A percentile compares a stretch with the other conserved stretches of the same genome.
phyloP scores from a whole-genome alignment of 2,888 invertebrate genomes.

The Latrodectus hesperus region DNA sequence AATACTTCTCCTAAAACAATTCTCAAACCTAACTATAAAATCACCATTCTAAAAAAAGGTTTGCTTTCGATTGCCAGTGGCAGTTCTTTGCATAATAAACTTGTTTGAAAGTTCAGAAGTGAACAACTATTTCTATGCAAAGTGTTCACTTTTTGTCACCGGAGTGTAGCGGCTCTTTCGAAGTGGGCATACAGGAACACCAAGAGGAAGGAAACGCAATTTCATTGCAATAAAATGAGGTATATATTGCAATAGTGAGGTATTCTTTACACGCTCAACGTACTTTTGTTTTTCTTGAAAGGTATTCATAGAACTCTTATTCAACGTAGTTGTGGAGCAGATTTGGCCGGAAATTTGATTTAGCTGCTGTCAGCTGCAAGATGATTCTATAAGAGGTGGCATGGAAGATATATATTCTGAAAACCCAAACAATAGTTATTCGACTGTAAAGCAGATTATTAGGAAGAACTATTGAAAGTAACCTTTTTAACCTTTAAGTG shows the following conservation, averaged over 20 bases:
- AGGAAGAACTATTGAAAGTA: background rate
- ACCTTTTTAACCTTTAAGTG: background rate
- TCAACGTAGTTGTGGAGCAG: constrained; percentile 31
- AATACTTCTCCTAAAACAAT: constrained; percentile 43
- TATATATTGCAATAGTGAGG: constrained; percentile 62
- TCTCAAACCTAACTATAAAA: constrained; percentile 57
- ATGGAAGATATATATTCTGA: constrained; percentile 24
- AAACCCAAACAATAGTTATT: background rate
- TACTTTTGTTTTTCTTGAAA: background rate
- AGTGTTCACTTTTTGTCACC: constrained; percentile 46
- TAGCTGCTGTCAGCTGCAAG: constrained; percentile 51
- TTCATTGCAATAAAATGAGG: constrained; percentile 45
- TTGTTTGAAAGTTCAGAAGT: too few relatives aligned
- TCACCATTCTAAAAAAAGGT: constrained; percentile 40
- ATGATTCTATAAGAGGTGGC: constrained; percentile 31
- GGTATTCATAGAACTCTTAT: background rate
- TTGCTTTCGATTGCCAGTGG: constrained; percentile 22
- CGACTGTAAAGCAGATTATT: background rate
- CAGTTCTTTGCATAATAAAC: constrained; percentile 4
- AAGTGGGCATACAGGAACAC: constrained; percentile 54
- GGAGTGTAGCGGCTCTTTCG: constrained; percentile 19
- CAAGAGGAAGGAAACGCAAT: constrained; percentile 53
- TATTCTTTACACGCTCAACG: constrained; percentile 43
- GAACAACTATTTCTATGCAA: background rate
- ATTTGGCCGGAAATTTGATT: constrained; percentile 67